Percentiles rank a stretch among this genome's conserved stretches.
phyloP scores from a whole-genome alignment of 2,888 invertebrate species.

The Odontocerum albicorne region DNA sequence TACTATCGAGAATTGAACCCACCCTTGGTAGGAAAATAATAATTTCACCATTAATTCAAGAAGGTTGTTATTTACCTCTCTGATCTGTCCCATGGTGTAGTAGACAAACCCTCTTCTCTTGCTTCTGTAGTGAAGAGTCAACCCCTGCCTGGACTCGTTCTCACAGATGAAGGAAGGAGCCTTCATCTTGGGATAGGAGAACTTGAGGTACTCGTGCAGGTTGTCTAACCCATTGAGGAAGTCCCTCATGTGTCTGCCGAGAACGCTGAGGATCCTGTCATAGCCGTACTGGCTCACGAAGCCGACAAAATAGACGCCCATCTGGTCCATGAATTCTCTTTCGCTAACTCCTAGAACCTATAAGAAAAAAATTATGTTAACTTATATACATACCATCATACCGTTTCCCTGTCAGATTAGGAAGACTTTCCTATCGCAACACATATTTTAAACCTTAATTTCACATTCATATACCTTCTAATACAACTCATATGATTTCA shows the following conservation, averaged over 20 bases:
- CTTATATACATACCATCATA: too few relatives aligned
- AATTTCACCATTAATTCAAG: too few relatives aligned
- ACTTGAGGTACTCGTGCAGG: conserved; percentile 94
- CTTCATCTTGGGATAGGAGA: conserved; percentile 87
- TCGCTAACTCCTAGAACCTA: conserved; percentile 87
- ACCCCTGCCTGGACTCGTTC: conserved; percentile 88
- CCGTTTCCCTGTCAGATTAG: too few relatives aligned
- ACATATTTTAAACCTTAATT: too few relatives aligned
- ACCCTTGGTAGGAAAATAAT: too few relatives aligned
- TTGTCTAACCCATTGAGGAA: conserved; percentile 96
- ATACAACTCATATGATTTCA: too few relatives aligned
- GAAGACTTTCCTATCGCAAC: too few relatives aligned
- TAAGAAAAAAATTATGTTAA: conserved; percentile 25
- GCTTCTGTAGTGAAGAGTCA: conserved; percentile 91
- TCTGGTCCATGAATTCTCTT: conserved; percentile 88
- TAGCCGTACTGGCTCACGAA: conserved; percentile 96
- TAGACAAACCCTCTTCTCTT: conserved; percentile 92
- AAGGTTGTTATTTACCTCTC: conserved; percentile 74
- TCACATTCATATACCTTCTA: too few relatives aligned
- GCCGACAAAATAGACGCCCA: conserved; percentile 92
- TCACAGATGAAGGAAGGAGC: conserved; percentile 98
- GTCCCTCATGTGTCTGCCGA: conserved; percentile 93
- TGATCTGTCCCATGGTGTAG: conserved; percentile 96
- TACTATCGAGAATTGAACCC: too few relatives aligned
- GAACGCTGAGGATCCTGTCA: conserved; percentile 84